These are phyloP conservation scores for Gnatocerus cornutus DNA, from an alignment of 2,888 invertebrate species.

Conservation along the genomic window DNA sequence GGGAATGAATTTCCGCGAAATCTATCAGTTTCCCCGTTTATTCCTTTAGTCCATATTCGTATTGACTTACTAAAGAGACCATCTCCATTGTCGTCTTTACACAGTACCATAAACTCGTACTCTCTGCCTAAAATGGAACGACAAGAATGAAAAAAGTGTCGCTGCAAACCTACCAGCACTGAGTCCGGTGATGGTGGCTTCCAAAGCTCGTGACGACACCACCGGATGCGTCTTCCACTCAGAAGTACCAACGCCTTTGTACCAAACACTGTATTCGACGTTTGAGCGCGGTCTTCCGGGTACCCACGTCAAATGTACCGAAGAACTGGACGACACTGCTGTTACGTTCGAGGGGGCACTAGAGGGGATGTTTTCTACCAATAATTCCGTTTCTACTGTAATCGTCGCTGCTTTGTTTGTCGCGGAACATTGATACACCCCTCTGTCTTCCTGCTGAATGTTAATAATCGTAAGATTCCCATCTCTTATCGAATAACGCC, in stretches of 20 bases:
- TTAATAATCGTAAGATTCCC: conserved; percentile 89
- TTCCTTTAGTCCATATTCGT: conserved; percentile 80
- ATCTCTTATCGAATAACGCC: conserved; percentile 79
- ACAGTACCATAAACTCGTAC: conserved; percentile 93
- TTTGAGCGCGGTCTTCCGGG: conserved; percentile 86
- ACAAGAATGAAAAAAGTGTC: neutral
- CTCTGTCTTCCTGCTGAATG: conserved; percentile 89
- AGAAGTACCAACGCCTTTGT: conserved; percentile 81
- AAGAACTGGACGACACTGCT: conserved; percentile 81
- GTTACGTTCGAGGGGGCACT: conserved; percentile 91
- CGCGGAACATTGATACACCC: conserved; percentile 87
- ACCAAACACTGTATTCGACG: conserved; percentile 91
- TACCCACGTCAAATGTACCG: conserved; percentile 87
- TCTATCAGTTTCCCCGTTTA: conserved; percentile 54
- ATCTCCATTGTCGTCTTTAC: conserved; percentile 90
- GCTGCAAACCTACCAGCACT: conserved; percentile 73
- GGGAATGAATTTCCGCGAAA: conserved; percentile 56
- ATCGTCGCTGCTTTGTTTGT: conserved; percentile 93
- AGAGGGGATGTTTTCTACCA: conserved; percentile 91
- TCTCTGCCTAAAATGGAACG: conserved; percentile 72
- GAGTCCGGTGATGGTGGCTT: conserved; percentile 86
- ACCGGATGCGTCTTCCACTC: conserved; percentile 91
- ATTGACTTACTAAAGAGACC: conserved; percentile 92
- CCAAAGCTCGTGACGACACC: conserved; percentile 80
- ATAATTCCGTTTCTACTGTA: conserved; percentile 84